Percentiles rank a stretch among this genome's conserved stretches.
Evolutionary conservation across 2,113 vertebrate genomes (phyloP).

Genomic region (Chloropsis cyanopogon): DNA sequence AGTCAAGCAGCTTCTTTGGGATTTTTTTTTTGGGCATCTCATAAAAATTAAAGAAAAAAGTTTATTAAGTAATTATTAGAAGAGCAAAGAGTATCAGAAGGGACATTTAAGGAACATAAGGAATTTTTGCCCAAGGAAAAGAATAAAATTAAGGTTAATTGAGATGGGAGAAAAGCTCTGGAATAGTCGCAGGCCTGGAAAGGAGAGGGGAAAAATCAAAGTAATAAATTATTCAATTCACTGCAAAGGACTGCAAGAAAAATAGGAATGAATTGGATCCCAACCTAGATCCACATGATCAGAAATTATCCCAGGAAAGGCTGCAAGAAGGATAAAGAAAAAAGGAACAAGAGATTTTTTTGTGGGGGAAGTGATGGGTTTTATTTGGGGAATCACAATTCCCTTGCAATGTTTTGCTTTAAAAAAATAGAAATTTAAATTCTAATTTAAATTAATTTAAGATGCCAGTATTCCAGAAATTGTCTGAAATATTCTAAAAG

Average conservation of each 20-base stretch:
- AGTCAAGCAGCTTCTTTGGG: background rate
- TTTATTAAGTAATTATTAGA: constrained; percentile 33
- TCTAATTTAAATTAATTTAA: background rate
- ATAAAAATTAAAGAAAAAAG: background rate
- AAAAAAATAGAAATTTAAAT: background rate
- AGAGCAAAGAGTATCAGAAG: background rate
- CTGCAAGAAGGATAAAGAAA: background rate
- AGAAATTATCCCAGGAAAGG: background rate
- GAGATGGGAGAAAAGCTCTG: background rate
- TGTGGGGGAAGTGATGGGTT: rapidly evolving
- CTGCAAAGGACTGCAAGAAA: background rate
- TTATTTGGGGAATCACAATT: background rate
- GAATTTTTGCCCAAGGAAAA: constrained; percentile 22
- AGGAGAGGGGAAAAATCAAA: background rate
- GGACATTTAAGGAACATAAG: background rate
- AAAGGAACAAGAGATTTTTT: background rate
- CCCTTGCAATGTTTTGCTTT: background rate
- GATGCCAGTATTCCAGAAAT: background rate
- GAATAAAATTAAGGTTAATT: constrained; percentile 50
- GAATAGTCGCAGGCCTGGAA: background rate
- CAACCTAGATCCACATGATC: rapidly evolving
- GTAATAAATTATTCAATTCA: background rate
- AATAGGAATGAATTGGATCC: background rate
- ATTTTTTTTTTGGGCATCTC: background rate
- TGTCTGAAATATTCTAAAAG: background rate